phyloP scores from a whole-genome alignment of 2,113 vertebrate genomes.

The Phalacrocorax carbo region DNA sequence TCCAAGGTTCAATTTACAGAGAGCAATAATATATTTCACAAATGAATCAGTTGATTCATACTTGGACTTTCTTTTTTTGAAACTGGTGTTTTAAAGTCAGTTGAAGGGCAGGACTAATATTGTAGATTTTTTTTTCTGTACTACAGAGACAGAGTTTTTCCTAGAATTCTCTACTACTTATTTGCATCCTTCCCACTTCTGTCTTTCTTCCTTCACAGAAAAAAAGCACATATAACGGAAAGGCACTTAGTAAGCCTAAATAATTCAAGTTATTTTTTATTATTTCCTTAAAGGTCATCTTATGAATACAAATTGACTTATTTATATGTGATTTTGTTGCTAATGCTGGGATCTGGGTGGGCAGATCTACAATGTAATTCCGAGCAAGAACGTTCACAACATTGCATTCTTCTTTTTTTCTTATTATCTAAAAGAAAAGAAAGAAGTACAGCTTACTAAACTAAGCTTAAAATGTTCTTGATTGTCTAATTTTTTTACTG shows the following conservation, averaged over 20 bases:
- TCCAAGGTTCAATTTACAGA: neutral
- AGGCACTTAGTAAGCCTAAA: neutral
- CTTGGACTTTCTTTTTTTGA: neutral
- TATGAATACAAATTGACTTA: neutral
- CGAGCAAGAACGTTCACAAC: neutral
- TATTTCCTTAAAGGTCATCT: neutral
- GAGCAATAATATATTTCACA: neutral
- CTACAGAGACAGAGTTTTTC: neutral
- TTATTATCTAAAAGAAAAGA: neutral
- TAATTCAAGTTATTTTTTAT: neutral
- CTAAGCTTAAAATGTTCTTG: neutral
- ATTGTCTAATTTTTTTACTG: neutral
- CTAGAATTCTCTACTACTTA: neutral
- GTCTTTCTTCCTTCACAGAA: neutral
- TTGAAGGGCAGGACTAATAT: neutral
- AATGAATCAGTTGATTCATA: neutral
- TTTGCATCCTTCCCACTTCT: neutral
- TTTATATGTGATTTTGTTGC: neutral
- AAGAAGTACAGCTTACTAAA: neutral
- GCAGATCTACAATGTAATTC: neutral
- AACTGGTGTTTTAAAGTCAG: neutral
- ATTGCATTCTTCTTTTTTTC: neutral
- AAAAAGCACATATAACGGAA: neutral
- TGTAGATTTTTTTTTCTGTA: neutral
- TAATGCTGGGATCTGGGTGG: neutral